phyloP scores from a whole-genome alignment of 2,888 invertebrate genomes.

The Tricholauxania praeusta region DNA sequence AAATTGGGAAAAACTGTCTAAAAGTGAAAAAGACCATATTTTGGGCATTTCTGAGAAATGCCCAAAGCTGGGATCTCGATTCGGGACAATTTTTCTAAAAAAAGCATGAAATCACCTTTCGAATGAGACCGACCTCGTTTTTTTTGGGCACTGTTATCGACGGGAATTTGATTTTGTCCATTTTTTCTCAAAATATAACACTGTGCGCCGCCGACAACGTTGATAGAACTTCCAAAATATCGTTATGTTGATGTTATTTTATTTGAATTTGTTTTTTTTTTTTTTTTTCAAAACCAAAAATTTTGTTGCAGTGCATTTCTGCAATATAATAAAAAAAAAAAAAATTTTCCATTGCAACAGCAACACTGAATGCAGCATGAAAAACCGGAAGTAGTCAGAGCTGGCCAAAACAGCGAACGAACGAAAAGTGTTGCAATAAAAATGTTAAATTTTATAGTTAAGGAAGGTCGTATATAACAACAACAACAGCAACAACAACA shows the following conservation, averaged over 20 bases:
- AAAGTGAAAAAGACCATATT: too few relatives aligned
- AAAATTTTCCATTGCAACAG: background rate
- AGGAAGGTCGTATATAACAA: conserved; percentile 49
- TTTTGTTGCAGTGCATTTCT: conserved; percentile 41
- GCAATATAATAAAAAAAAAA: conserved; percentile 33
- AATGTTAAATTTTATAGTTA: conserved; percentile 52
- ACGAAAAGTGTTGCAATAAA: conserved; percentile 49
- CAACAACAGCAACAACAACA: conserved; percentile 3
- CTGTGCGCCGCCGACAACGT: conserved; percentile 15
- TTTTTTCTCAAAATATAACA: too few relatives aligned
- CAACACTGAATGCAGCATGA: background rate
- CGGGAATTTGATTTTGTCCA: too few relatives aligned
- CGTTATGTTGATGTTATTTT: conserved; percentile 35
- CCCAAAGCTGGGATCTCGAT: too few relatives aligned
- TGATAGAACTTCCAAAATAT: conserved; percentile 20
- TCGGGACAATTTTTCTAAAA: too few relatives aligned
- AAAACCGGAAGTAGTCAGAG: conserved; percentile 43
- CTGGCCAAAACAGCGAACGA: conserved; percentile 29
- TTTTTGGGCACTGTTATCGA: too few relatives aligned
- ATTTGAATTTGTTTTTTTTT: conserved; percentile 32
- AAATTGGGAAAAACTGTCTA: too few relatives aligned
- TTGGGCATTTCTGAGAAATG: too few relatives aligned
- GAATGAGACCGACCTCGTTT: too few relatives aligned
- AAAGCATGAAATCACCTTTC: too few relatives aligned
- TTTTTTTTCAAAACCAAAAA: conserved; percentile 29